Conservation (phyloP, 2,797 vertebrate species). For the Nasua narica region DNA sequence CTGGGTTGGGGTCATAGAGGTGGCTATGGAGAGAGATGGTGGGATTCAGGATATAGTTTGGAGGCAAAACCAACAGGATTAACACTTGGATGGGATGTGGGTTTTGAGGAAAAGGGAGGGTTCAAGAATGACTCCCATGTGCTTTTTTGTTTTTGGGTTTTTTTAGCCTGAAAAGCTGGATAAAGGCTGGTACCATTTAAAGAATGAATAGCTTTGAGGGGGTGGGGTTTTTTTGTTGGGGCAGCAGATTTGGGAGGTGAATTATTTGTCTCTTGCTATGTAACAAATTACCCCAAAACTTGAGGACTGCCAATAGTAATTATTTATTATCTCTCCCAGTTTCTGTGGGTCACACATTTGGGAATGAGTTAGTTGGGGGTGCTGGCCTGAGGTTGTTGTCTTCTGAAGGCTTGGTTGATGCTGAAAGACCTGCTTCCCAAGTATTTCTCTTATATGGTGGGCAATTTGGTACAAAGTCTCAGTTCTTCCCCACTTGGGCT, state of each 20-base stretch:
- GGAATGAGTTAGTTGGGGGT: neutral
- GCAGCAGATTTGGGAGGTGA: neutral
- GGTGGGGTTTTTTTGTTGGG: neutral
- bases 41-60: neutral
- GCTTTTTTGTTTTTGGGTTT: neutral
- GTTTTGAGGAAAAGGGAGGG: neutral
- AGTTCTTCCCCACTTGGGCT: neutral
- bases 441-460: neutral
- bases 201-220: neutral
- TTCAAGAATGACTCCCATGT: neutral
- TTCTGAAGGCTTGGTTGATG: neutral
- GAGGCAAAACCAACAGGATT: neutral
- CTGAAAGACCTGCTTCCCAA: neutral
- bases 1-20: neutral
- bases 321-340: neutral
- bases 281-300: neutral
- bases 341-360: neutral
- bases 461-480: neutral
- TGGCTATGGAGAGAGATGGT: neutral
- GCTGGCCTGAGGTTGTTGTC: neutral
- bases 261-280: neutral
- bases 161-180: neutral
- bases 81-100: neutral
- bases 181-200: neutral
- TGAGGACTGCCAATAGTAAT: neutral